Percentiles rank a stretch among this genome's conserved stretches.
These are phyloP conservation scores for Aselliscus stoliczkanus DNA, from an alignment of 2,797 vertebrate species.

Conservation along the genomic window DNA sequence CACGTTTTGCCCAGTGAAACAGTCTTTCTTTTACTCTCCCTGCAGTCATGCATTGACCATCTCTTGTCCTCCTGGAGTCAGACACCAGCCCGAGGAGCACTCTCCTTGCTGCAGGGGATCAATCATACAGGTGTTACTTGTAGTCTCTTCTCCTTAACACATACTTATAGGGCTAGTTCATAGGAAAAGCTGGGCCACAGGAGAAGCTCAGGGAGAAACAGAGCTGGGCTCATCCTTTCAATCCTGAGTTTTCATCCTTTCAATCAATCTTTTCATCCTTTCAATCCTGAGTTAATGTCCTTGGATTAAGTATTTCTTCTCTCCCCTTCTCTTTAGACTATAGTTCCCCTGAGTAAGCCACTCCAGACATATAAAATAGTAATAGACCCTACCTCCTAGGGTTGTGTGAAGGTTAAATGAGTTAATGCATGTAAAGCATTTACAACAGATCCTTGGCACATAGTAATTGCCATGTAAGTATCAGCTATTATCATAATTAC, in stretches of 20 bases:
- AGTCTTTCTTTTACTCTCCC: neutral
- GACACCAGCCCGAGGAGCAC: neutral
- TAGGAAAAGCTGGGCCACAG: neutral
- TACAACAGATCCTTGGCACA: neutral
- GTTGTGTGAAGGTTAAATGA: conserved; percentile 35
- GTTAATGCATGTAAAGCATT: conserved; percentile 1
- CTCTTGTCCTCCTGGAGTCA: neutral
- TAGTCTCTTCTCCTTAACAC: neutral
- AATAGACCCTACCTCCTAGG: neutral
- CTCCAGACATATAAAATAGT: neutral
- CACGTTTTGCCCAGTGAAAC: neutral
- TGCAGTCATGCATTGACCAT: neutral
- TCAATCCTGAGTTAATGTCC: neutral
- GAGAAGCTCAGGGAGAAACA: neutral
- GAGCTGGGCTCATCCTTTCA: neutral
- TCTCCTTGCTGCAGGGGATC: neutral
- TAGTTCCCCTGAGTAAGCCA: neutral
- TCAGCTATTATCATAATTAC: conserved; percentile 30
- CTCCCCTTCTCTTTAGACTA: neutral
- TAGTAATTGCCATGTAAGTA: neutral
- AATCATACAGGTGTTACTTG: neutral
- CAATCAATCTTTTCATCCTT: neutral
- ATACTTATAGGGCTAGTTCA: neutral
- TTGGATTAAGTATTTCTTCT: neutral
- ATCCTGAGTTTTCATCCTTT: neutral